Conservation (phyloP, 2,888 invertebrate species). For the Leucoptera coffeella region DNA sequence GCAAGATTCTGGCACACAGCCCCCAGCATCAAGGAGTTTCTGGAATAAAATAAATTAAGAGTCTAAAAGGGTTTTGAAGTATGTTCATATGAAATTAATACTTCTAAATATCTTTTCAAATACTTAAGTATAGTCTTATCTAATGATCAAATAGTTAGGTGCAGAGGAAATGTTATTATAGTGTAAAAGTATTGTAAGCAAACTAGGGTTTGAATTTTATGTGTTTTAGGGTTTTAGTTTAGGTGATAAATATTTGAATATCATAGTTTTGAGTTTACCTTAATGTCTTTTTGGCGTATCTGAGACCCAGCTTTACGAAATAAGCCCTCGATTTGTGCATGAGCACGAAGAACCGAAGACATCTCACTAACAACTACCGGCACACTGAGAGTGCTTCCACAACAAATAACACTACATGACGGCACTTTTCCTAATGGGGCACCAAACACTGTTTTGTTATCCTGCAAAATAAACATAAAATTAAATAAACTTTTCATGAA, state of each 20-base stretch:
- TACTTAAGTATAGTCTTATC: no score
- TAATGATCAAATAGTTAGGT: no score
- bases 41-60: no score
- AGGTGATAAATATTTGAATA: no score
- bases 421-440: conserved; percentile 41
- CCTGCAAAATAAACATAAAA: conserved; percentile 23
- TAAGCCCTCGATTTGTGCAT: conserved; percentile 73
- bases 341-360: conserved; percentile 60
- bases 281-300: conserved; percentile 74
- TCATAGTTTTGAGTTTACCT: conserved; percentile 54
- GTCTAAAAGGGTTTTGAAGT: no score
- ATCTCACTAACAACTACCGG: conserved; percentile 69
- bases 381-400: conserved; percentile 64
- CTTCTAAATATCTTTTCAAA: no score
- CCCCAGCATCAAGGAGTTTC: conserved; percentile 66
- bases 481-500: no score
- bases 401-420: conserved; percentile 52
- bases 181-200: no score
- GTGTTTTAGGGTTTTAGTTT: no score
- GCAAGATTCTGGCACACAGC: conserved; percentile 61
- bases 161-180: no score
- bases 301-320: conserved; percentile 87
- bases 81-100: no score
- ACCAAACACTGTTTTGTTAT: conserved; percentile 41
- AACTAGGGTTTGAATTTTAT: no score